phyloP scores from a whole-genome alignment of 2,113 vertebrate genomes.

The Gallinago media region DNA sequence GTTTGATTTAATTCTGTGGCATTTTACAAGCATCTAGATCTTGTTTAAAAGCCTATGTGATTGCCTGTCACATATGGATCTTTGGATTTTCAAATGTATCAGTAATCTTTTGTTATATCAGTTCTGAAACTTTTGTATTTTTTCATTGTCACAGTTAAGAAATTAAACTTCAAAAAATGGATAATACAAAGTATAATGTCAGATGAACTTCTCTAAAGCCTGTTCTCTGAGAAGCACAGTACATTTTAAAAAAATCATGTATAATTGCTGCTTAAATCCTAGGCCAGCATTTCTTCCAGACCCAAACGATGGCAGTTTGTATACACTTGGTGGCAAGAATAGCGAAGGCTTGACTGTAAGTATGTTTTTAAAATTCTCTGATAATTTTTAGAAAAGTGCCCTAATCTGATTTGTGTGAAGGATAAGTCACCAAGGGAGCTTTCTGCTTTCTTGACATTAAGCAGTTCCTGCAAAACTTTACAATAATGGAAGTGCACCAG shows the following conservation, averaged over 20 bases:
- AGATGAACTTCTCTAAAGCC: background rate
- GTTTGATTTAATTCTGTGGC: background rate
- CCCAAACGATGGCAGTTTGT: conserved; percentile 96
- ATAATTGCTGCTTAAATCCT: conserved; percentile 42
- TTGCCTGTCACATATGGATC: background rate
- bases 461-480: background rate
- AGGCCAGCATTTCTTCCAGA: conserved; percentile 97
- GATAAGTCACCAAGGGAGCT: background rate
- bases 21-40: background rate
- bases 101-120: background rate
- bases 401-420: background rate
- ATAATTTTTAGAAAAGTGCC: background rate
- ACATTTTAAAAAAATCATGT: background rate
- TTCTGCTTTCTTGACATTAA: background rate
- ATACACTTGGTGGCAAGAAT: conserved; percentile 94
- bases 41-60: background rate
- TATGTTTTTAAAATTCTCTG: background rate
- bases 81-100: background rate
- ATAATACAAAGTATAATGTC: background rate
- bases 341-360: conserved; percentile 95
- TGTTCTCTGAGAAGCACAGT: background rate
- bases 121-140: background rate
- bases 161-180: background rate
- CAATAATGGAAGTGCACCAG: background rate
- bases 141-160: background rate